A percentile compares a stretch with the other conserved stretches of the same genome.
Conservation (phyloP, 2,888 invertebrate species). For the Hipparchia sbordonii region DNA sequence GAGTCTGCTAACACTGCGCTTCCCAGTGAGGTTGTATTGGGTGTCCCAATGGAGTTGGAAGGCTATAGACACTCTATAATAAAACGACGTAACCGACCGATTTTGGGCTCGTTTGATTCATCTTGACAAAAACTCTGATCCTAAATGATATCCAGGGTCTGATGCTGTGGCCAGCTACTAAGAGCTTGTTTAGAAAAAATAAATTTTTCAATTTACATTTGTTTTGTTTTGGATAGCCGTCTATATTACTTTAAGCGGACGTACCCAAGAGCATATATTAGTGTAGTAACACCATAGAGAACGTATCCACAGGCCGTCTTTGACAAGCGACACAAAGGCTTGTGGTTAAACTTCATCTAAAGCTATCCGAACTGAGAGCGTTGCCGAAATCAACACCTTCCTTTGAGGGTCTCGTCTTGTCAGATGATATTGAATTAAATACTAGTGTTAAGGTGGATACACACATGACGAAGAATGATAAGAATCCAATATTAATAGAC, state of each 20-base stretch:
- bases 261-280: not conserved
- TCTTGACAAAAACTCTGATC: too few relatives aligned
- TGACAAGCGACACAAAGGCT: conserved; percentile 17
- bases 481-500: too few relatives aligned
- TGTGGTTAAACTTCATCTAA: conserved; percentile 12
- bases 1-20: too few relatives aligned
- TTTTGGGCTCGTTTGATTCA: too few relatives aligned
- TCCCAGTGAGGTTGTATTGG: too few relatives aligned
- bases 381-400: conserved; percentile 16
- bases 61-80: too few relatives aligned
- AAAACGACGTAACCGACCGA: too few relatives aligned
- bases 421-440: conserved; percentile 7
- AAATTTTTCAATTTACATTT: not conserved
- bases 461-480: not conserved
- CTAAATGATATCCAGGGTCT: too few relatives aligned
- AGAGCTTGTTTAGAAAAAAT: not conserved
- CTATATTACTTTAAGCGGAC: not conserved
- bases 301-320: not conserved
- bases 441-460: not conserved
- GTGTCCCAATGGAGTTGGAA: too few relatives aligned
- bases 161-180: too few relatives aligned
- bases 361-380: not conserved
- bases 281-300: not conserved
- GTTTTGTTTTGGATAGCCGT: not conserved
- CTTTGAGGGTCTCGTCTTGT: conserved; percentile 14